Percentiles rank a stretch among this genome's conserved stretches.
Evolutionary conservation across 2,113 vertebrate genomes (phyloP).

Genomic region (Columba janthina): DNA sequence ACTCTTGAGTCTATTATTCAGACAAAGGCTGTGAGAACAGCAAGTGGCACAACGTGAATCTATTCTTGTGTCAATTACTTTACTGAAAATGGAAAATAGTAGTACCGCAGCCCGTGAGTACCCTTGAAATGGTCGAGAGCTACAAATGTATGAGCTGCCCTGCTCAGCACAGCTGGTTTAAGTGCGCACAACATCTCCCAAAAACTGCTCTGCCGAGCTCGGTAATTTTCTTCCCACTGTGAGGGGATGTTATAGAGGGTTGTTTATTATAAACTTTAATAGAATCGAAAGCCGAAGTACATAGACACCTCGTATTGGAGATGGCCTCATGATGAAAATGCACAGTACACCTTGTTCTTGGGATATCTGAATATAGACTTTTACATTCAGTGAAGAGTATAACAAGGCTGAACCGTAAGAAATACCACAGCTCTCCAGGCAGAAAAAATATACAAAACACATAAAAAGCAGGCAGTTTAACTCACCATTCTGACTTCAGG

Average conservation of each 20-base stretch:
- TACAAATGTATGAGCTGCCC: background rate
- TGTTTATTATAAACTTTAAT: constrained; percentile 25
- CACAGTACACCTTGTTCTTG: background rate
- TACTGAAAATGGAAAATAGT: constrained; percentile 20
- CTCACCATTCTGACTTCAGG: background rate
- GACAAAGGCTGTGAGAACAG: constrained; percentile 25
- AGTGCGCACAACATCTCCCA: background rate
- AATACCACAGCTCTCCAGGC: background rate
- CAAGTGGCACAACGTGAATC: background rate
- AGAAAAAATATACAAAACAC: background rate
- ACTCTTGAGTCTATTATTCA: background rate
- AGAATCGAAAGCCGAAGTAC: background rate
- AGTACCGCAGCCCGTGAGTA: background rate
- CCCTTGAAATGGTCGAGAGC: constrained; percentile 22
- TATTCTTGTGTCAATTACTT: constrained; percentile 36
- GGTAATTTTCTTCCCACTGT: constrained; percentile 5
- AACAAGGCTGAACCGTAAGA: background rate
- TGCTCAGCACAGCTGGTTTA: background rate
- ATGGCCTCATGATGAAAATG: background rate
- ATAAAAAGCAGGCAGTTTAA: background rate
- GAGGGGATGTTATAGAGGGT: background rate
- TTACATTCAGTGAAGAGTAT: background rate
- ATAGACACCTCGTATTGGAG: background rate
- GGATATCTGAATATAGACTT: background rate
- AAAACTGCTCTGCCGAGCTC: background rate